Evolutionary conservation across 1,140 invertebrate species (phyloP).

Genomic region (Eueides isabella): DNA sequence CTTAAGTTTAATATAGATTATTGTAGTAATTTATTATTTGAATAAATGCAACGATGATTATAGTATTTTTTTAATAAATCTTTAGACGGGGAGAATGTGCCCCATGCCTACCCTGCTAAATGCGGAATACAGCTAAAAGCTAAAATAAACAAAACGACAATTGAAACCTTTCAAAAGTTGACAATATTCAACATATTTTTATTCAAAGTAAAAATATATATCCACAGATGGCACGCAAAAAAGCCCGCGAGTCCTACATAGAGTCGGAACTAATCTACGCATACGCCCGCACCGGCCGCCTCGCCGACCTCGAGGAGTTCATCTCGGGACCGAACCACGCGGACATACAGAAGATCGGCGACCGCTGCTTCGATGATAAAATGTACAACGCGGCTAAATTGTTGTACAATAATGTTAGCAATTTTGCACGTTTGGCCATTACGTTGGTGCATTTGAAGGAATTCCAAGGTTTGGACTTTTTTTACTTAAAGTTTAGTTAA

Average conservation of each 20-base stretch:
- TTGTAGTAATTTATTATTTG: background rate
- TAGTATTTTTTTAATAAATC: background rate
- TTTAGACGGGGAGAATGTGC: no score
- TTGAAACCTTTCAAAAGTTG: no score
- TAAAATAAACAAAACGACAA: no score
- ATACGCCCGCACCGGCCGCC: constrained; percentile 97
- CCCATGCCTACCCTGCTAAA: no score
- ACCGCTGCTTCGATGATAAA: constrained; percentile 98
- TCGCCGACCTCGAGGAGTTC: constrained; percentile 99
- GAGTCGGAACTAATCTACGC: constrained; percentile 99
- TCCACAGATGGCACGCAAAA: constrained; percentile 99
- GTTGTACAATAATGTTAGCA: constrained; percentile 99
- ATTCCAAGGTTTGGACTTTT: constrained; percentile 88
- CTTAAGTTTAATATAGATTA: no score
- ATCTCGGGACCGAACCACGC: constrained; percentile 99
- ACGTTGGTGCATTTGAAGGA: constrained; percentile 99
- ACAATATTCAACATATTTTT: background rate
- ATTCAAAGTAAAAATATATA: background rate
- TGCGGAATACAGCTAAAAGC: no score
- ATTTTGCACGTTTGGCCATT: constrained; percentile 98
- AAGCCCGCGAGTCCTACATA: constrained; percentile 98
- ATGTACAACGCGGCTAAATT: constrained; percentile 99
- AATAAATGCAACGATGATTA: background rate
- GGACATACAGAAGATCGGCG: constrained; percentile 99
- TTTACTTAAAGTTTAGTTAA: background rate